These are phyloP conservation scores for Himalopsyche kuldschensis DNA, from an alignment of 2,888 invertebrate species.

Conservation along the genomic window DNA sequence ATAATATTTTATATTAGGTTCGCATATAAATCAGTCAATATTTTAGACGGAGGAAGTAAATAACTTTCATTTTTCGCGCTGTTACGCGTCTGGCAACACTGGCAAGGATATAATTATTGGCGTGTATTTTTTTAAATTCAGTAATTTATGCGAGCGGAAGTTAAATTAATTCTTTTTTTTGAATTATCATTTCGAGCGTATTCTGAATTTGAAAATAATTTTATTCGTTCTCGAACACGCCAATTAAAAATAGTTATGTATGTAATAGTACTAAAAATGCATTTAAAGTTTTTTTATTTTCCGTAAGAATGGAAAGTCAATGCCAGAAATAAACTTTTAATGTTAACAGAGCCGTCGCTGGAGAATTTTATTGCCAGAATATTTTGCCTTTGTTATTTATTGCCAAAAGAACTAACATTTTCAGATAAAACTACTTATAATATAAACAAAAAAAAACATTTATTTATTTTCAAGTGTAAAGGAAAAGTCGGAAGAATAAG, in stretches of 20 bases:
- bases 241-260: neutral
- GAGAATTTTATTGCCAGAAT: neutral
- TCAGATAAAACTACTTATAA: no score
- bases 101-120: neutral
- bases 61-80: neutral
- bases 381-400: neutral
- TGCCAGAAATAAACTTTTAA: neutral
- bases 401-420: no score
- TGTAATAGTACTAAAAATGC: neutral
- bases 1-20: neutral
- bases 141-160: neutral
- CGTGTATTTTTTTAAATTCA: neutral
- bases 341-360: neutral
- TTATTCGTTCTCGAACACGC: neutral
- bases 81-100: neutral
- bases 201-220: neutral
- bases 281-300: neutral
- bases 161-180: neutral
- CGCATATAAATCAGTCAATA: neutral
- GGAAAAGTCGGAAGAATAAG: no score
- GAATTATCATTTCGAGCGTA: neutral
- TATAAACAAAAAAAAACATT: no score
- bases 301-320: neutral
- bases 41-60: neutral
- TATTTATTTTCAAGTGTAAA: no score